Evolutionary conservation across 2,113 vertebrate genomes (phyloP), one percentile per base, ranked within the genome.

Genomic region (Gila orcuttii): DNA sequence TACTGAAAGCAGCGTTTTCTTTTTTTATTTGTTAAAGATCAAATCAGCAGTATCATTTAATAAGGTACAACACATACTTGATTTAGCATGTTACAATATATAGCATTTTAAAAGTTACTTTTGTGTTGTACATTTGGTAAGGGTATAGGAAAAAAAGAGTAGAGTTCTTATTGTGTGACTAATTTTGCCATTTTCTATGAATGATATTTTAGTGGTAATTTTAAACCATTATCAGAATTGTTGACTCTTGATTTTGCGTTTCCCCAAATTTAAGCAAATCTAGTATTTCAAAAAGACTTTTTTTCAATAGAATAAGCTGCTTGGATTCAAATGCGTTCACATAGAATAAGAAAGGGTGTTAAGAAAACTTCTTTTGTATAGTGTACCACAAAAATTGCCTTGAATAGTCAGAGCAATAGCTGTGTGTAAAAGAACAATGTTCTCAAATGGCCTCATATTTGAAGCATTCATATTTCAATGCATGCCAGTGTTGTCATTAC

Each of bases 301-400:
- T 36, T 69, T 69, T 69, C 28, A 68, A 33, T 68, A 11, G 33
- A 39, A 74, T 25, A 2, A 28, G 55, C 6, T 75, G 9, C 1
- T 68, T 25, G 12, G 17, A 21, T n/a, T 17, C 8, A 57, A 57
- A 57, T 52, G 45, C 7, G 12, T 45, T 55, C 19, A 12, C 19
- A 23, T 12, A 69, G 55, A 57, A 15, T 50, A 50, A 50, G 47
- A 50, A 50, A 50, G 12, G 47, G 47, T 50, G 12, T 57, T 55
- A 2, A 55, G 50, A 19, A 5, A 52, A 55, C 6, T 21, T 57
- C 0, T 57, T 60, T n/a, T 13, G n/a, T 64, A 39, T 31, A 52
- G 36, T 79, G 36, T n/a, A 80, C 76, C 76, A 79, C 47, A 45
- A 45, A 21, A 8, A 45, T 69, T 36, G 42, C 84, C 75, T 57